A percentile compares a stretch with the other conserved stretches of the same genome.
Evolutionary conservation across 1,140 invertebrate species (phyloP).

Genomic region (Eumeta japonica): DNA sequence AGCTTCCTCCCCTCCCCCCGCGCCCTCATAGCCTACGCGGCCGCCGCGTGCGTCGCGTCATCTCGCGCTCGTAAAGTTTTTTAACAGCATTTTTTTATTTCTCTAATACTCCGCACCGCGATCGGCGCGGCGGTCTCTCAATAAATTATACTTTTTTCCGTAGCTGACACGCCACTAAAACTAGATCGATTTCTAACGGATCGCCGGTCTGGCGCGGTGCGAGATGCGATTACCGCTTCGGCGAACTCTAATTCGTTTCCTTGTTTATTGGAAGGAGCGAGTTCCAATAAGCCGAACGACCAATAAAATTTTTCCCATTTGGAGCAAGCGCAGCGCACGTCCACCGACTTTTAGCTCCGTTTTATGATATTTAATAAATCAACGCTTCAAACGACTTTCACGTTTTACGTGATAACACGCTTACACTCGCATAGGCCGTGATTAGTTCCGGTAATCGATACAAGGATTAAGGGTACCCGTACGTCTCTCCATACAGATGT

Average conservation of each 20-base stretch:
- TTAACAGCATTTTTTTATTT: constrained; percentile 54
- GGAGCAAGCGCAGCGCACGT: not conserved
- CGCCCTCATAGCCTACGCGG: constrained; percentile 29
- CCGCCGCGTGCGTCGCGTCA: constrained; percentile 32
- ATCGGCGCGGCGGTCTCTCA: constrained; percentile 46
- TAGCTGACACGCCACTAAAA: constrained; percentile 55
- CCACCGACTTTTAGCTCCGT: constrained; percentile 21
- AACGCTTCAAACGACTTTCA: too few species aligned
- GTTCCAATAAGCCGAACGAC: constrained; percentile 42
- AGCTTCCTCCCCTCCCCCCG: constrained; percentile 17
- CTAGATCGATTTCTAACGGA: constrained; percentile 56
- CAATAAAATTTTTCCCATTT: too few species aligned
- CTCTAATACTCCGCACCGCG: constrained; percentile 48
- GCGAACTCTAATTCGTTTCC: constrained; percentile 42
- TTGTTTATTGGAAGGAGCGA: constrained; percentile 50
- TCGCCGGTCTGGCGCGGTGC: constrained; percentile 46
- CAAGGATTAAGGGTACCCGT: too few species aligned
- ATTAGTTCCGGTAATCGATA: too few species aligned
- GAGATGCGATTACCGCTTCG: constrained; percentile 47
- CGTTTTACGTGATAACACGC: too few species aligned
- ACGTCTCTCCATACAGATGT: too few species aligned
- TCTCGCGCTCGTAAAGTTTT: constrained; percentile 54
- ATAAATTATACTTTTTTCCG: constrained; percentile 53
- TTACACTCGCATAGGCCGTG: too few species aligned
- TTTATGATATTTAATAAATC: constrained; percentile 9